Percentiles rank a stretch among this genome's conserved stretches.
Conservation (phyloP, 30 jellyfish, hydroid and myxozoan species). For the Pelagia noctiluca region DNA sequence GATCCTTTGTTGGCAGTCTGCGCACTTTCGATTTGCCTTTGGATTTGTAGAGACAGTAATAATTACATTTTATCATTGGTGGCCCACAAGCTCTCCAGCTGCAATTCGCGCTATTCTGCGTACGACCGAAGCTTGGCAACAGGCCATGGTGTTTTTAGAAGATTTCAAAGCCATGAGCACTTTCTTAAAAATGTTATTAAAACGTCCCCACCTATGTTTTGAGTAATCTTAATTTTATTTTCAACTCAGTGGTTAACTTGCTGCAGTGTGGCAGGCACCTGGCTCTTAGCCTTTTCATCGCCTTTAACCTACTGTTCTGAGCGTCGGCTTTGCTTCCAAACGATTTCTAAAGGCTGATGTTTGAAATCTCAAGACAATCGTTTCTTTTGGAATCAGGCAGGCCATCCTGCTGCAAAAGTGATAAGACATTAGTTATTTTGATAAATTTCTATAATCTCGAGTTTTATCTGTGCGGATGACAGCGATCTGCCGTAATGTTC, state of each 20-base stretch:
- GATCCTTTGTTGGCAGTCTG: not conserved
- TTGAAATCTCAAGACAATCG: not conserved
- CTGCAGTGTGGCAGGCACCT: constrained; percentile 57
- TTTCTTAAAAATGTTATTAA: not conserved
- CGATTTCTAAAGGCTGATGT: not conserved
- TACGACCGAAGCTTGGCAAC: not conserved
- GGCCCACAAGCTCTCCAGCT: not conserved
- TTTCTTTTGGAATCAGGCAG: not conserved
- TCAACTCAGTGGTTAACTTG: constrained; percentile 15
- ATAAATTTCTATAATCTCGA: constrained; percentile 19
- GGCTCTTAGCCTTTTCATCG: constrained; percentile 21
- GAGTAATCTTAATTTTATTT: constrained; percentile 18
- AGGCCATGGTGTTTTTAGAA: not conserved
- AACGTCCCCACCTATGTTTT: not conserved
- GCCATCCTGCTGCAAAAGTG: not conserved
- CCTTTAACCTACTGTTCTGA: not conserved
- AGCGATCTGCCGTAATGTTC: not conserved
- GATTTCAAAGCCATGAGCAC: not conserved
- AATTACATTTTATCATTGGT: not conserved
- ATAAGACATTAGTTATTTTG: constrained; percentile 16
- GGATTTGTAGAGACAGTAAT: not conserved
- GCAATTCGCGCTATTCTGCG: not conserved
- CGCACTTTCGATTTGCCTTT: not conserved
- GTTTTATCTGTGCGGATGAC: constrained; percentile 6
- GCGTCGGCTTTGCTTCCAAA: not conserved